Base-by-base conservation (phyloP, 2,888 invertebrate genomes). In the Eupeodes latifasciatus region DNA sequence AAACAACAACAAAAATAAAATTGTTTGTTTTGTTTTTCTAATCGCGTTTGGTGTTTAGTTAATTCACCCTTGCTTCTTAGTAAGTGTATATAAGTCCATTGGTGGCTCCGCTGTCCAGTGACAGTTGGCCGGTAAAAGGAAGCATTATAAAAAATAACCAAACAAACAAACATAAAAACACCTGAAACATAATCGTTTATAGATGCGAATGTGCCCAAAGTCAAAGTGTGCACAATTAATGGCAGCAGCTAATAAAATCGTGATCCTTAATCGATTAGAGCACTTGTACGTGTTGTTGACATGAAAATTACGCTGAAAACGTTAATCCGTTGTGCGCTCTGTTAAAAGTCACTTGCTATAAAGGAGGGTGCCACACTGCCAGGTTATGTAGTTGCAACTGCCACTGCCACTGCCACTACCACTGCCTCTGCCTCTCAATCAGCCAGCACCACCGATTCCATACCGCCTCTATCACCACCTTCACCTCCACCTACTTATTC, bases 251-350 rank as follows among this genome's bases (percentile, higher is more conserved):
- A 85, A 88, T 88, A 88, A 88, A 88, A 88, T 85, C 81, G 77
- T 81, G 81, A 85, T 88, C 85, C 85, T 88, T 85, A 88, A 88
- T 88, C 88, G 88, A 88, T 88, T 88, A 88, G 78, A 88, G 88
- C 85, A 88, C 88, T 85, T 85, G 88, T 88, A 88, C 88, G 88
- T 88, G 88, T 85, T 88, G 88, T 88, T 88, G 85, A 88, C 85
- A 88, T 85, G 88, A 81, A 85, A 77, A 85, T 88, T 85, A 88
- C 72, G 85, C 69, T 85, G 78, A 84, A 85, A 88, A 88, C 81
- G 85, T 84, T 88, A 85, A 85, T 88, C 88, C 88, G 74, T 69
- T 77, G 69, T 47, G 78, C 77, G 78, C 88, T 84, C 76, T 80
- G 79, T 87, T 82, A 76, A 83, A 27, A 80, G 57, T 80, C 67